Percentiles rank a stretch among this genome's conserved stretches.
phyloP scores from a whole-genome alignment of 2,888 invertebrate genomes.

The Dryobota labecula region DNA sequence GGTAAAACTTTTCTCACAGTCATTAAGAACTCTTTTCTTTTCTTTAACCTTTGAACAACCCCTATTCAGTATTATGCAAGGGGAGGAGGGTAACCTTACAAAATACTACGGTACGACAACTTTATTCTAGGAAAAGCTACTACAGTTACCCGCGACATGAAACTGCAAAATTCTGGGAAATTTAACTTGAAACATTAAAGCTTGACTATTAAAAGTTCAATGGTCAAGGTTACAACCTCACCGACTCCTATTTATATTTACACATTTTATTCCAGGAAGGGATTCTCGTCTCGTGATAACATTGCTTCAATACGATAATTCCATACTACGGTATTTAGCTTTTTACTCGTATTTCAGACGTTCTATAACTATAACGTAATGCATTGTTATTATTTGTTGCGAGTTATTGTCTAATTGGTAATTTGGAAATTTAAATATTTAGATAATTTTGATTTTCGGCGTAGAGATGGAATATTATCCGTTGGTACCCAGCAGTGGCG shows the following conservation, averaged over 20 bases:
- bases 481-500: too few relatives aligned
- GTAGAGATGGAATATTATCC: neutral
- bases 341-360: neutral
- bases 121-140: constrained; percentile 16
- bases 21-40: constrained; percentile 2
- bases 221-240: constrained; percentile 42
- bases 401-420: neutral
- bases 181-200: constrained; percentile 22
- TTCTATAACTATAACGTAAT: neutral
- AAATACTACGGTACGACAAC: constrained; percentile 23
- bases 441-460: neutral
- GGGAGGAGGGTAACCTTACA: neutral
- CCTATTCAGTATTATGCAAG: constrained; percentile 1
- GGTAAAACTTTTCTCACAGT: neutral
- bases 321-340: neutral
- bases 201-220: constrained; percentile 17
- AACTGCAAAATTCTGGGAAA: constrained; percentile 30
- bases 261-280: constrained; percentile 16
- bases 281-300: constrained; percentile 1
- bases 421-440: neutral
- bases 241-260: constrained; percentile 34
- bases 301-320: constrained; percentile 1
- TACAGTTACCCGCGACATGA: neutral
- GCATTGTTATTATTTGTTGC: neutral
- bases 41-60: neutral